These are phyloP conservation scores for Salminus brasiliensis DNA, from an alignment of 2,113 vertebrate species.

Conservation along the genomic window DNA sequence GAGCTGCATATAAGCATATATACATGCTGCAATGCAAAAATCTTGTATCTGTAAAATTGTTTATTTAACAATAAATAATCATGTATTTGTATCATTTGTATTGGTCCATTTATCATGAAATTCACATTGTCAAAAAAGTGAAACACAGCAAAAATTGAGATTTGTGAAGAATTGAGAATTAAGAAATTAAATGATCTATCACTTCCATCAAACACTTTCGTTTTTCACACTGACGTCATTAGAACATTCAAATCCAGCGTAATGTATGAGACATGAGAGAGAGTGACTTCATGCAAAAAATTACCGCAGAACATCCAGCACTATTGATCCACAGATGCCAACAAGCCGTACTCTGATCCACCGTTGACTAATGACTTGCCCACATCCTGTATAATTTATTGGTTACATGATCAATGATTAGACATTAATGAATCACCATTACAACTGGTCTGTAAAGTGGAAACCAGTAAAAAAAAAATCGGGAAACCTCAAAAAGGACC, in stretches of 20 bases:
- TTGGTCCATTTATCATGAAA: no score
- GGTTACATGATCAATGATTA: slow-evolving; percentile 48
- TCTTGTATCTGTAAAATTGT: no score
- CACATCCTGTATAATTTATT: slow-evolving; percentile 41
- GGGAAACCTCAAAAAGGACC: slow-evolving; percentile 31
- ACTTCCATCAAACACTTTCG: neutral
- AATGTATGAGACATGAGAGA: neutral
- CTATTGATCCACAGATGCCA: slow-evolving; percentile 42
- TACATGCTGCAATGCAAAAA: no score
- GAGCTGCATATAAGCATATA: no score
- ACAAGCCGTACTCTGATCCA: slow-evolving; percentile 32
- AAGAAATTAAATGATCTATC: no score
- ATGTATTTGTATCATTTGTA: no score
- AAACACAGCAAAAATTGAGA: no score
- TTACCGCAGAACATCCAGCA: slow-evolving; percentile 34
- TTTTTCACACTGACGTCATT: neutral
- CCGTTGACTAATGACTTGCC: slow-evolving; percentile 38
- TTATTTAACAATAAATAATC: no score
- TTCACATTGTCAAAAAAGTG: no score
- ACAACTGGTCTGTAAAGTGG: slow-evolving; percentile 23
- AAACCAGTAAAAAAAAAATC: slow-evolving; percentile 19
- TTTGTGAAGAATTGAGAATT: no score
- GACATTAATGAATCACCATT: slow-evolving; percentile 47
- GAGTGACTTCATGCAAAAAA: slow-evolving; percentile 36
- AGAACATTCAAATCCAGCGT: neutral